phyloP scores from a whole-genome alignment of 2,888 invertebrate species.

The Drosophila neotestacea region DNA sequence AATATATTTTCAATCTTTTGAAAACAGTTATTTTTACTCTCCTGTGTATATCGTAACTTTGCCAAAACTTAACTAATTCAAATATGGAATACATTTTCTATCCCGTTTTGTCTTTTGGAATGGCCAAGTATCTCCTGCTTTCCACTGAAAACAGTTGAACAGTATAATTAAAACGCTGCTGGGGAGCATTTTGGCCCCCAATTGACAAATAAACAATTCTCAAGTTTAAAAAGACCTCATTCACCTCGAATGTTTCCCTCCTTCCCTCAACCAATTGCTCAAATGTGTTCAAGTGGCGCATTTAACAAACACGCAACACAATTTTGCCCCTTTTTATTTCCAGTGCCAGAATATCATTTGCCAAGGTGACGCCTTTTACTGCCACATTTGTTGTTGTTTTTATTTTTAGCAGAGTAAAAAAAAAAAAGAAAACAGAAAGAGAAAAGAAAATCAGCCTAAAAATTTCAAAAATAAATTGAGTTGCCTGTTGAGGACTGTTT shows the following conservation, averaged over 20 bases:
- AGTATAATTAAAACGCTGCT: constrained; percentile 71
- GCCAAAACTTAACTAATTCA: background rate
- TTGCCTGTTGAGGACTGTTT: constrained; percentile 27
- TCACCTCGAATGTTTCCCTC: constrained; percentile 9
- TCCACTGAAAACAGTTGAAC: background rate
- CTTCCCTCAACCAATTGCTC: constrained; percentile 23
- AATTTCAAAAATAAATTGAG: constrained; percentile 71
- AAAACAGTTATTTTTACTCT: no score
- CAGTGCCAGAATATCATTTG: constrained; percentile 61
- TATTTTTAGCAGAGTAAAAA: constrained; percentile 65
- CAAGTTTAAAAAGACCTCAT: constrained; percentile 50
- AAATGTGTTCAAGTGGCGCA: constrained; percentile 60
- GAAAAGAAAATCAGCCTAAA: constrained; percentile 39
- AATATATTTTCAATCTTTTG: no score
- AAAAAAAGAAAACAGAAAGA: constrained; percentile 12
- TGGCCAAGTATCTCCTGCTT: background rate
- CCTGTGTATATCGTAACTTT: no score
- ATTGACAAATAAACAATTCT: constrained; percentile 21
- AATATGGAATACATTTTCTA: background rate
- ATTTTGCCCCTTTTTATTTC: constrained; percentile 49
- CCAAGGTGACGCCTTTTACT: constrained; percentile 79
- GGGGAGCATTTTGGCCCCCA: constrained; percentile 59
- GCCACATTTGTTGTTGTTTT: constrained; percentile 65
- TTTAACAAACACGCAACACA: constrained; percentile 54
- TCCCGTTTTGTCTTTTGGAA: no score